These are phyloP conservation scores for Cinclus mexicanus DNA, from an alignment of 2,113 vertebrate species.

Conservation along the genomic window DNA sequence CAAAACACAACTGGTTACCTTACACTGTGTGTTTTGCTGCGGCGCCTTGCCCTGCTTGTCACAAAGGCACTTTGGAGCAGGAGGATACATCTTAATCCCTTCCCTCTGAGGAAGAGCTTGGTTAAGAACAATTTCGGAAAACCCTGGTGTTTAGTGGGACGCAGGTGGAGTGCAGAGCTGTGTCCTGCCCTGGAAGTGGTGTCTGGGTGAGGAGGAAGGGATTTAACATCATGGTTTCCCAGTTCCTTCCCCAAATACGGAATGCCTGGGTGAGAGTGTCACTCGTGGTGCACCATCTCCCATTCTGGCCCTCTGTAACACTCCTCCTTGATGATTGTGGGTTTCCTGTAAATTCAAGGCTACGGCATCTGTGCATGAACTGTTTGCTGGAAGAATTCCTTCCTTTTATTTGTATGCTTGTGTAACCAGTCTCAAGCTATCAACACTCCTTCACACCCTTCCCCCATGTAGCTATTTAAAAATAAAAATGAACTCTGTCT, in stretches of 20 bases:
- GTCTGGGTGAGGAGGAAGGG: neutral
- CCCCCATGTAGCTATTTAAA: neutral
- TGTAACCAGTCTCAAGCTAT: neutral
- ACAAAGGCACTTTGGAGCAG: neutral
- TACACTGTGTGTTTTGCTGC: neutral
- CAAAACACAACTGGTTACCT: conserved; percentile 22
- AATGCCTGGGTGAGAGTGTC: neutral
- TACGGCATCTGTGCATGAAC: neutral
- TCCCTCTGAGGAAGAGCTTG: fast-evolving
- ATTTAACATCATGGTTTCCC: neutral
- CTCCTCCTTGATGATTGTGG: neutral
- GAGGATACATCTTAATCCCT: neutral
- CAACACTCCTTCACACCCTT: neutral
- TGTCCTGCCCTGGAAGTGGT: neutral
- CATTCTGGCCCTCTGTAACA: neutral
- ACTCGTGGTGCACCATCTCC: neutral
- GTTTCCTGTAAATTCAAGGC: neutral
- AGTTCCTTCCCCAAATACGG: neutral
- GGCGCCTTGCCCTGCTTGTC: neutral
- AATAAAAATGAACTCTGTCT: neutral
- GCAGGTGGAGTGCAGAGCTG: neutral
- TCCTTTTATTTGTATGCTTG: neutral
- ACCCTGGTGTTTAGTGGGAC: neutral
- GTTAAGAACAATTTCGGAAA: neutral
- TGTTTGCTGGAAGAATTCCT: neutral